Evolutionary conservation across 2,113 vertebrate species (phyloP), one percentile per base, ranked within the genome.

Genomic region (Larimichthys crocea): DNA sequence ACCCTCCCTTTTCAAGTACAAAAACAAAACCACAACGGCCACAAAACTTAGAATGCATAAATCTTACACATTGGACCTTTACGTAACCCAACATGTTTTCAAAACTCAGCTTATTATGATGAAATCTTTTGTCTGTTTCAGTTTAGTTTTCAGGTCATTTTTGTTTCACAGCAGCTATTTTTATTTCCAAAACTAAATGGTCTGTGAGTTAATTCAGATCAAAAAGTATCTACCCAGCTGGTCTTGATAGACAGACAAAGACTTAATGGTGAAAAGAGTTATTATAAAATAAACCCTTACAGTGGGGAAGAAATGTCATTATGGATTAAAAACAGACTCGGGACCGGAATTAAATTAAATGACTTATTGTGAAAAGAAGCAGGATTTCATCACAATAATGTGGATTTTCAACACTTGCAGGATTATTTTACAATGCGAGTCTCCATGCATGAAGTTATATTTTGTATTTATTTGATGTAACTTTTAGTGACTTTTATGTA

Each of bases 201-300:
- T n/a, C 57, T 19, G 59, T 60, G 10, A 20, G 10, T 11, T 42
- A 2, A 3, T 62, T 40, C 31, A 62, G 19, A 62, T 17, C 35
- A 62, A 20, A 62, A 20, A 42, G 60, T 62, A 19, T 61, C 59
- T 60, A 26, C 44, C 17, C 10, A 72, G 53, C 52, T 71, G 53
- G 15, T 26, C 35, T 71, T 29, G 3, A 48, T 26, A 6, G 35
- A 26, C 52, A 26, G 31, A 17, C 66, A 48, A 24, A 62, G 19
- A 40, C 35, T 12, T 56, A 6, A 3, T 31, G 3, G 8, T 44
- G 5, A 63, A 46, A 48, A 48, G 3, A 5, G 3, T 1, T 20
- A 10, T 22, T 15, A 10, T 11, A 1, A 17, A 49, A 49, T 49
- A 29, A 49, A 61, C 17, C 29, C 9, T 61, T 40, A 19, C 10